These are phyloP conservation scores for Chlorops oryzae DNA, from an alignment of 1,140 invertebrate genomes.

Conservation along the genomic window DNA sequence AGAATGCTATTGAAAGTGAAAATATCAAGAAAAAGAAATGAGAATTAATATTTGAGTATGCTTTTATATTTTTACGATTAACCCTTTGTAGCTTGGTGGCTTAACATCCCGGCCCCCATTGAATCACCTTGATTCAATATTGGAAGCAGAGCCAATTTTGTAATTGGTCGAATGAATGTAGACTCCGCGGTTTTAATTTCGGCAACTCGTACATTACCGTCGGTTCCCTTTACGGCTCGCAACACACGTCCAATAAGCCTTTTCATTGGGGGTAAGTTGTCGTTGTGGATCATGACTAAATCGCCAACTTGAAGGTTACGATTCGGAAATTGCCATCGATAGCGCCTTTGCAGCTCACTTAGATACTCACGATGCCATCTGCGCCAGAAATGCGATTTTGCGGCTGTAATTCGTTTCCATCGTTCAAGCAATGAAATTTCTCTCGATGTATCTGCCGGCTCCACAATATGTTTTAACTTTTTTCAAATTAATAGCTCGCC, in stretches of 20 bases:
- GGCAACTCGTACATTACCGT: conserved; percentile 26
- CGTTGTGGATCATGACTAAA: conserved; percentile 38
- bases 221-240: conserved; percentile 22
- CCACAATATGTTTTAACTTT: conserved; percentile 21
- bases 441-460: not conserved
- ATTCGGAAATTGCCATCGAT: conserved; percentile 26
- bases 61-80: too few species aligned
- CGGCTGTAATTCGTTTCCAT: conserved; percentile 5
- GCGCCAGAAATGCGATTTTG: conserved; percentile 25
- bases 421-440: too few species aligned
- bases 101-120: too few species aligned
- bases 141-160: conserved; percentile 19
- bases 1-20: too few species aligned
- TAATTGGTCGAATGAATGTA: conserved; percentile 21
- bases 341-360: conserved; percentile 22
- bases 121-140: too few species aligned
- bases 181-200: conserved; percentile 21
- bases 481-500: conserved; percentile 40
- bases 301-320: conserved; percentile 21
- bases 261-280: conserved; percentile 28
- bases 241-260: conserved; percentile 32
- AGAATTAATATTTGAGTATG: too few species aligned
- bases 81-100: too few species aligned
- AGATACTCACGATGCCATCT: conserved; percentile 27
- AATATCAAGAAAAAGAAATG: too few species aligned